A percentile compares a stretch with the other conserved stretches of the same genome.
phyloP scores from a whole-genome alignment of 64 coral and sea anemone species.

The Acropora yongei region DNA sequence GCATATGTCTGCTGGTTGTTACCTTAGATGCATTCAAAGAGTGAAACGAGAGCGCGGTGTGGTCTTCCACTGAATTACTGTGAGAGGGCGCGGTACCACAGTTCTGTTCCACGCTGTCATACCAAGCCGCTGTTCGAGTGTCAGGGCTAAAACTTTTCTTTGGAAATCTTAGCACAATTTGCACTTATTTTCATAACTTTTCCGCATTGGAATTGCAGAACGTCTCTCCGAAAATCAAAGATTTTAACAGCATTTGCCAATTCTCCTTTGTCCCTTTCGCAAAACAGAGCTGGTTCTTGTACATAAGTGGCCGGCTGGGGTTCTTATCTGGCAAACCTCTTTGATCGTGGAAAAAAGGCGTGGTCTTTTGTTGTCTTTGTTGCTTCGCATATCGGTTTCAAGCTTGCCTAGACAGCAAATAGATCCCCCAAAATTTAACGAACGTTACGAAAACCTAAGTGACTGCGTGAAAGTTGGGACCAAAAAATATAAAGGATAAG shows the following conservation, averaged over 20 bases:
- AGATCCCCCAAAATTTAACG: neutral
- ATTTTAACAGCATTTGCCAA: neutral
- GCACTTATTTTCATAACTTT: neutral
- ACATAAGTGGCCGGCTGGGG: neutral
- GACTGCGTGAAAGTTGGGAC: too few relatives aligned
- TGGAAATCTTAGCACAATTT: neutral
- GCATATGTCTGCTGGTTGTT: neutral
- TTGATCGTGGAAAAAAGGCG: neutral
- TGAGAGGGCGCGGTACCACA: too few relatives aligned
- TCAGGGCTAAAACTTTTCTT: neutral
- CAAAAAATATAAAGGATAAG: too few relatives aligned
- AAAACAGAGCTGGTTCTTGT: neutral
- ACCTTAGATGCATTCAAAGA: too few relatives aligned
- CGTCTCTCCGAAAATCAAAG: neutral
- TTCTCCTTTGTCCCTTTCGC: neutral
- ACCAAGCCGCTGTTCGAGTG: neutral
- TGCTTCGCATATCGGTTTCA: too few relatives aligned
- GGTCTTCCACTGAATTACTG: neutral
- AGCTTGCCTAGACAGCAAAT: too few relatives aligned
- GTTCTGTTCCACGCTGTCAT: too few relatives aligned
- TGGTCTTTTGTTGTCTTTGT: neutral
- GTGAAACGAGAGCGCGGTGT: neutral
- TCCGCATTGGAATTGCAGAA: constrained; percentile 43
- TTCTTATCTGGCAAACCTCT: too few relatives aligned
- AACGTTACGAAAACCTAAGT: neutral